phyloP scores from a whole-genome alignment of 2,797 vertebrate species.

The Sarcophilus harrisii region DNA sequence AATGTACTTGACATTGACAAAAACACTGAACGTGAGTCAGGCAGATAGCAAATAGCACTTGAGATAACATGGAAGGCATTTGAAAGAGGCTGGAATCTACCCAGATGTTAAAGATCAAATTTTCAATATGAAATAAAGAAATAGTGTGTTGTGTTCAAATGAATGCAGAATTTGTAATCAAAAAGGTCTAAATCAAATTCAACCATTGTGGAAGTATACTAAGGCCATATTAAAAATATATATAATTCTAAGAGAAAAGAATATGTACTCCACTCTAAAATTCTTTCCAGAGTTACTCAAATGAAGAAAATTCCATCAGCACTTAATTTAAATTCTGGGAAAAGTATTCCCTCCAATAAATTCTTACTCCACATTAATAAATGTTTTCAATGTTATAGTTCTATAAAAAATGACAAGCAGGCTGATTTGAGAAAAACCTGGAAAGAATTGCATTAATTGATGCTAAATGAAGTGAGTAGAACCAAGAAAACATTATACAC shows the following conservation, averaged over 20 bases:
- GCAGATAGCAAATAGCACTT: not conserved
- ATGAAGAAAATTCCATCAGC: not conserved
- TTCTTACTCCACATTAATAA: not conserved
- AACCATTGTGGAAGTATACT: not conserved
- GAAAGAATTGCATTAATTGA: too few species aligned
- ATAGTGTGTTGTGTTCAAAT: not conserved
- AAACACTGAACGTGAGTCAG: not conserved
- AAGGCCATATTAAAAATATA: not conserved
- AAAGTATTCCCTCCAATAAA: not conserved
- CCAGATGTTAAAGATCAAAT: not conserved
- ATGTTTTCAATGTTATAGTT: too few species aligned
- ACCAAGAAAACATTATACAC: too few species aligned
- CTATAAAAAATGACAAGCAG: too few species aligned
- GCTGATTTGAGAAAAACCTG: too few species aligned
- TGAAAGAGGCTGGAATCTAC: constrained; percentile 1
- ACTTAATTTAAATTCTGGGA: not conserved
- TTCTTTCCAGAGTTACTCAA: not conserved
- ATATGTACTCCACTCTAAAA: not conserved
- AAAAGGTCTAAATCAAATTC: not conserved
- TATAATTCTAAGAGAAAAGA: too few species aligned
- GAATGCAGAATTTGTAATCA: not conserved
- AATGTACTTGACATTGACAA: not conserved
- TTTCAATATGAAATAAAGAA: not conserved
- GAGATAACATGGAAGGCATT: not conserved
- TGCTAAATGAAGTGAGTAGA: too few species aligned